Percentiles rank a stretch among this genome's conserved stretches.
Evolutionary conservation across 2,113 vertebrate genomes (phyloP).

Genomic region (Heterocephalus glaber): DNA sequence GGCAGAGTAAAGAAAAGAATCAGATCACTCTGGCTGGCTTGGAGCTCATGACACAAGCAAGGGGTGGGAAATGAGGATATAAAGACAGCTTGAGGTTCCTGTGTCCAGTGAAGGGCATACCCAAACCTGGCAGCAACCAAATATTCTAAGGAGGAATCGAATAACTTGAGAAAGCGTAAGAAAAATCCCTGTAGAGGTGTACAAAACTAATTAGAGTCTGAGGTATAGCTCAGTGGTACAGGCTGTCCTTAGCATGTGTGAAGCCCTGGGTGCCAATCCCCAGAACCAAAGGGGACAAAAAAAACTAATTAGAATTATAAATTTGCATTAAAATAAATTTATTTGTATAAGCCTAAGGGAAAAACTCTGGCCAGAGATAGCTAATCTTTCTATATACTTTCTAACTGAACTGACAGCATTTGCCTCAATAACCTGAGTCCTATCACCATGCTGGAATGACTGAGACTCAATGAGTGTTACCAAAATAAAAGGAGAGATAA

Average conservation of each 20-base stretch:
- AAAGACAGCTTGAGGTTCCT: not conserved
- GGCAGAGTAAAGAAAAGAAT: not conserved
- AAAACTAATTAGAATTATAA: not conserved
- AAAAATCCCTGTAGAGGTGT: not conserved
- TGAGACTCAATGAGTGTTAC: slow-evolving; percentile 31
- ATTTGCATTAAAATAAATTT: not conserved
- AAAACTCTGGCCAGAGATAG: not conserved
- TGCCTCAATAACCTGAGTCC: slow-evolving; percentile 30
- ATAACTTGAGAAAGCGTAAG: not conserved
- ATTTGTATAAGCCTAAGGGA: not conserved
- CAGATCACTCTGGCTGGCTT: too few relatives aligned
- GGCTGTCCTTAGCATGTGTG: not conserved
- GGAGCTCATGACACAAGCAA: too few relatives aligned
- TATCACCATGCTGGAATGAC: not conserved
- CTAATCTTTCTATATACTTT: slow-evolving; percentile 26
- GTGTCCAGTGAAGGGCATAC: not conserved
- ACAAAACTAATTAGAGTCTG: not conserved
- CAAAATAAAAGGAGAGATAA: slow-evolving; percentile 55
- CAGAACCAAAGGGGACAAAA: not conserved
- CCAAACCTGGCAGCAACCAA: not conserved
- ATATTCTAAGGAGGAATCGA: not conserved
- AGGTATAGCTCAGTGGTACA: too few relatives aligned
- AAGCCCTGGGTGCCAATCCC: not conserved
- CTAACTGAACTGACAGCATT: not conserved
- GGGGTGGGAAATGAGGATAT: not conserved